Evolutionary conservation across 1,140 invertebrate genomes (phyloP), one percentile per base, ranked within the genome.

Genomic region (Temnothorax nylanderi): DNA sequence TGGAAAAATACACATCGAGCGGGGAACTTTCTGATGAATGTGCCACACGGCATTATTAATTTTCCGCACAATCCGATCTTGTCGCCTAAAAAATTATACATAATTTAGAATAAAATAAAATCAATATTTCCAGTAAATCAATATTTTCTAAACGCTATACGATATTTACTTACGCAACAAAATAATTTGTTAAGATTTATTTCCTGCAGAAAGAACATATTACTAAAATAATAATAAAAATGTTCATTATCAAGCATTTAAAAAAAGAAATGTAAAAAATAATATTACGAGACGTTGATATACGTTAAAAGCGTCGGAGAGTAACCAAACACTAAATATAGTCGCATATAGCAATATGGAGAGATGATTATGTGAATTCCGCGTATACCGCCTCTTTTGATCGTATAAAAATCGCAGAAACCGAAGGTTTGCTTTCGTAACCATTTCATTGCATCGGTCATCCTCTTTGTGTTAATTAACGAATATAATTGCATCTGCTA

Each of bases 91-190:
- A 80, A 51, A 51, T 21, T 51, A 44, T 49, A 65, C n/a, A 51
- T 69, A 41, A 67, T 37, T 54, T 2, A 62, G 60, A 78, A n/a
- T 51, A 67, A 69, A 81, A 54, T 41, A 80, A n/a, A 41, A 26
- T n/a, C 6, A 32, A 65, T 13, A 37, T 56, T 10, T 26, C 1
- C 26, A 26, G 26, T 26, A 26, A 26, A 26, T 26, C 26, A 26
- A 26, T 26, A 26, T 26, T 26, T 26, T 26, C 26, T 26, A 26
- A 26, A 26, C 26, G n/a, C n/a, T n/a, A n/a, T n/a, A n/a, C n/a
- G n/a, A n/a, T n/a, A n/a, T n/a, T 18, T 37, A 18, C 16, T 51
- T 10, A 51, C 6, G 13, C 6, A 3, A 80, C 16, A 26, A 67
- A 65, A 49, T 44, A 44, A 32, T 49, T 62, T 18, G 3, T 47